Conservation (phyloP, 2,888 invertebrate species). For the Trichopria drosophilae region DNA sequence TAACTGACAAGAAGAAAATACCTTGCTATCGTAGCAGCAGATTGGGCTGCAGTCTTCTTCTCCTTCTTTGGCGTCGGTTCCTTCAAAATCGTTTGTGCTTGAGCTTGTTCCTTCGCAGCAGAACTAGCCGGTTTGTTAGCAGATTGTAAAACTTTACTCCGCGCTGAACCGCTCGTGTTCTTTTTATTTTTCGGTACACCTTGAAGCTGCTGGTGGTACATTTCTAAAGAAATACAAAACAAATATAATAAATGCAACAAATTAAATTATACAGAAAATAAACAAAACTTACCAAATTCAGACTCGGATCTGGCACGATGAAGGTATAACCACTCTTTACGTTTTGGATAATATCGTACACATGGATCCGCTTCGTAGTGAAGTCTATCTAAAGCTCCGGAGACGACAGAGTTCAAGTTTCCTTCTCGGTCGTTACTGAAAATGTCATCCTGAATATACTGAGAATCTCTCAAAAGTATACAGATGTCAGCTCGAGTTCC, state of each 20-base stretch:
- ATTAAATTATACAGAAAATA: background rate
- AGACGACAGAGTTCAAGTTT: slow-evolving; percentile 79
- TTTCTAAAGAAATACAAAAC: slow-evolving; percentile 57
- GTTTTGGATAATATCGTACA: slow-evolving; percentile 87
- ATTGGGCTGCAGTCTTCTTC: slow-evolving; percentile 41
- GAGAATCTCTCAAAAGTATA: slow-evolving; percentile 79
- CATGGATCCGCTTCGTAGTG: slow-evolving; percentile 91
- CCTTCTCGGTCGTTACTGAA: slow-evolving; percentile 62
- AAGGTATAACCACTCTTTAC: slow-evolving; percentile 94
- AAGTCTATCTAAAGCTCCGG: slow-evolving; percentile 86
- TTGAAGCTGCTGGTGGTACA: slow-evolving; percentile 70
- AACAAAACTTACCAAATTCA: slow-evolving; percentile 63
- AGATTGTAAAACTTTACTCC: slow-evolving; percentile 49
- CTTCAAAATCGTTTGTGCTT: slow-evolving; percentile 55
- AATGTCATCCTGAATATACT: slow-evolving; percentile 62
- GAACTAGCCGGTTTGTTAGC: slow-evolving; percentile 52
- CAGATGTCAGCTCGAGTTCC: slow-evolving; percentile 90
- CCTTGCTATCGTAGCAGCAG: slow-evolving; percentile 38
- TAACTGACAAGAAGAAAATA: slow-evolving; percentile 1
- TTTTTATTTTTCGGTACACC: slow-evolving; percentile 64
- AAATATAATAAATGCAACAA: slow-evolving; percentile 9
- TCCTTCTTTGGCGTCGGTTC: slow-evolving; percentile 54
- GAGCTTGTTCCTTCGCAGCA: slow-evolving; percentile 60
- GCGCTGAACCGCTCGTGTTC: slow-evolving; percentile 53
- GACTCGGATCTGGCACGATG: slow-evolving; percentile 72